Evolutionary conservation across 2,113 vertebrate species (phyloP).

Genomic region (Lepus americanus): DNA sequence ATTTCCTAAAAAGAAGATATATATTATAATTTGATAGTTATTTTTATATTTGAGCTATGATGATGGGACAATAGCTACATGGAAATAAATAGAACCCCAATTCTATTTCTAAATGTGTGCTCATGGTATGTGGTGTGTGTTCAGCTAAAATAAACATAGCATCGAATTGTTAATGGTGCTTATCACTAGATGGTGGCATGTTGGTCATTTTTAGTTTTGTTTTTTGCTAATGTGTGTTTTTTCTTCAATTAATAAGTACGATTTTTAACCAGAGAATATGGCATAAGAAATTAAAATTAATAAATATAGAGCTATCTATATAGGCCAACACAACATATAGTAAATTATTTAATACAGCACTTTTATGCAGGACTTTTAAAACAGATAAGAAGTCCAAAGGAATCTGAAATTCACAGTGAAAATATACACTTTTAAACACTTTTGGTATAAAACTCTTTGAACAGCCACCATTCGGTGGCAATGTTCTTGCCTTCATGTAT

Average conservation of each 20-base stretch:
- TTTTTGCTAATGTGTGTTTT: background rate
- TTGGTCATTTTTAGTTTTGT: background rate
- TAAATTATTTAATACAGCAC: background rate
- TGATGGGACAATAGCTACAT: background rate
- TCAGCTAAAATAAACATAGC: background rate
- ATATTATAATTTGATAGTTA: background rate
- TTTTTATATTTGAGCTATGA: conserved; percentile 20
- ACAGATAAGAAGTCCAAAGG: background rate
- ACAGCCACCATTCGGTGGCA: background rate
- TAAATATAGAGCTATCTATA: background rate
- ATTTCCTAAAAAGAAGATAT: conserved; percentile 45
- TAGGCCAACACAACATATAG: background rate
- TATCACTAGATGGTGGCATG: background rate
- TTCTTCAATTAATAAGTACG: conserved; percentile 35
- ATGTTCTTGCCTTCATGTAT: background rate
- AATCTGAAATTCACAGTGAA: conserved; percentile 41
- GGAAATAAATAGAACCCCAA: background rate
- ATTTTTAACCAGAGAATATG: conserved; percentile 16
- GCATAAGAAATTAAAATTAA: background rate
- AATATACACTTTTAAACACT: background rate
- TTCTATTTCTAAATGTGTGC: background rate
- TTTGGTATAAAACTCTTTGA: background rate
- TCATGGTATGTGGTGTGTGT: background rate
- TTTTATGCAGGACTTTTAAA: background rate
- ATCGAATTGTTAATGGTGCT: background rate